phyloP scores from a whole-genome alignment of 2,888 invertebrate genomes.

The Himalopsyche anomala region DNA sequence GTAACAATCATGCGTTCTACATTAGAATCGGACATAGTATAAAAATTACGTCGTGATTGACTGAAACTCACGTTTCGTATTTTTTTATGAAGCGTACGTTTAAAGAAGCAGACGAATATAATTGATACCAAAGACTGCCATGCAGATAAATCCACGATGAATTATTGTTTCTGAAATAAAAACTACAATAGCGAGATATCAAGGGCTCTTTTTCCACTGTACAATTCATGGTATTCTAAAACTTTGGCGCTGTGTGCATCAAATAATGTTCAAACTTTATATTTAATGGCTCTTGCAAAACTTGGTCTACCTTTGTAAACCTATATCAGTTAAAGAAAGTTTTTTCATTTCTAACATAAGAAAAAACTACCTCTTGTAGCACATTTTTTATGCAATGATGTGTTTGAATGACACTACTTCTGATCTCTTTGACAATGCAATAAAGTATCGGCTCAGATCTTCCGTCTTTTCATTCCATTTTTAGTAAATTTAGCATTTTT shows the following conservation, averaged over 20 bases:
- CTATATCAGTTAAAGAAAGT: not conserved
- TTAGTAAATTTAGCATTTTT: no score
- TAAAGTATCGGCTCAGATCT: no score
- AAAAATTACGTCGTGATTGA: no score
- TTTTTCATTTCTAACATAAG: not conserved
- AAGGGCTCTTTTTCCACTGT: not conserved
- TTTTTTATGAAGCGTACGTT: no score
- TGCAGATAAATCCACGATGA: not conserved
- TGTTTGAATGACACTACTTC: no score
- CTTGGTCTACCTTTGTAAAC: not conserved
- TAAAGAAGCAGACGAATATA: no score
- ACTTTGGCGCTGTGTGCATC: not conserved
- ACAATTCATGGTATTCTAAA: not conserved
- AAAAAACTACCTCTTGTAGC: not conserved
- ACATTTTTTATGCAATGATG: not conserved
- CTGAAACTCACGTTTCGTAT: no score
- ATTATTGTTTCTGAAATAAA: conserved; percentile 8
- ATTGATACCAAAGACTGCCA: not conserved
- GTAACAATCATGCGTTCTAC: no score
- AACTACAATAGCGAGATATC: not conserved
- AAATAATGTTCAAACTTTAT: conserved; percentile 17
- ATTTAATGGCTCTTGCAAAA: not conserved
- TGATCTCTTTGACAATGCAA: no score
- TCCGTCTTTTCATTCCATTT: no score
- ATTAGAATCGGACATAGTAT: no score